phyloP scores from a whole-genome alignment of 2,888 invertebrate genomes.

The Dioctria rufipes region DNA sequence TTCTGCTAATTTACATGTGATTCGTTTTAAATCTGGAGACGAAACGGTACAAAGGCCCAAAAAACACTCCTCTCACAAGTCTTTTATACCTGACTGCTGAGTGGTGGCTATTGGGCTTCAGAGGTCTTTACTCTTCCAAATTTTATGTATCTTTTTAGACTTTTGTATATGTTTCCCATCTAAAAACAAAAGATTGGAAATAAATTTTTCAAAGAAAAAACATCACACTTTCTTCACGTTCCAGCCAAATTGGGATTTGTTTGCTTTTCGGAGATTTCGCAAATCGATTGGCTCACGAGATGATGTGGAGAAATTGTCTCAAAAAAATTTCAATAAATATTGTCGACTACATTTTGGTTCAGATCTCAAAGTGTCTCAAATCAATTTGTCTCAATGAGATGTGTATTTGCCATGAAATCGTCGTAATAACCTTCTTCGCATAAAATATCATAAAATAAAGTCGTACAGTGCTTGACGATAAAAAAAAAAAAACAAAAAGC shows the following conservation, averaged over 20 bases:
- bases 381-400: not conserved
- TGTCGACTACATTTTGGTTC: no score
- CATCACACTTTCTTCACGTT: not conserved
- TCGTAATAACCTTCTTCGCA: not conserved
- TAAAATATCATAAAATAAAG: not conserved
- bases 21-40: slow-evolving; percentile 14
- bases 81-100: not conserved
- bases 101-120: not conserved
- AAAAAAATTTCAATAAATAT: not conserved
- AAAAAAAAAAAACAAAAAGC: not conserved
- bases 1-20: slow-evolving; percentile 31
- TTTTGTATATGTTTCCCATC: not conserved
- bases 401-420: not conserved
- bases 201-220: no score
- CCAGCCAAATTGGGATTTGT: not conserved
- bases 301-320: not conserved
- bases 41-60: slow-evolving; percentile 39
- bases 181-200: not conserved
- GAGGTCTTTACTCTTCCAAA: slow-evolving; percentile 23
- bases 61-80: slow-evolving; percentile 9
- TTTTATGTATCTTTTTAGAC: not conserved
- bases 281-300: no score
- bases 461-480: not conserved
- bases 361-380: not conserved
- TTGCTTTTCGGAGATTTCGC: no score